Evolutionary conservation across 2,797 vertebrate species (phyloP), one percentile per base, ranked within the genome.

Genomic region (Pristis pectinata): DNA sequence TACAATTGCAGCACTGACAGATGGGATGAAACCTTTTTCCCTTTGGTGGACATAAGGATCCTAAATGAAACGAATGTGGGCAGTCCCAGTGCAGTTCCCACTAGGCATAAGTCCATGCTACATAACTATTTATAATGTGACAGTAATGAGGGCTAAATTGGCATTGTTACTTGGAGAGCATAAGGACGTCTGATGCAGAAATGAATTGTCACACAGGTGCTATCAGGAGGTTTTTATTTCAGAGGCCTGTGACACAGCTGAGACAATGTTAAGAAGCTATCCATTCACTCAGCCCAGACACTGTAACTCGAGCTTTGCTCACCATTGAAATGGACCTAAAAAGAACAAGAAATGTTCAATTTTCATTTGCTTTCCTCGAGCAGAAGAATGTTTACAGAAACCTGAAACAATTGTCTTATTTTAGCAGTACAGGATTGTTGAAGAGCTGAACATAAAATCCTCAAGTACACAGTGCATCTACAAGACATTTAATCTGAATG

Each of bases 41-140:
- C 49, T 85, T 85, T 56, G 53, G 53, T n/a, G 53, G 83, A 61
- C 34, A 89, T 89, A 89, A 89, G 59, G 85, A 89, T 89, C 34
- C 34, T 89, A 37, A 89, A 64, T 64, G 83, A 87, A 56, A 89
- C 22, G 85, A 34, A n/a, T 64, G 34, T 89, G 85, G 59, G 17
- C 85, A 37, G 34, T 59, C 53, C 56, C 83, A 30, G 34, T 56
- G 30, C 53, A 37, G 34, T 22, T 89, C 56, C 85, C 59, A 37
- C 24, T 56, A 8, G 59, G 56, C 6, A 2, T 22, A n/a, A n/a
- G 85, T 89, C 59, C 56, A 64, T 89, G 34, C 30, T 8, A 61
- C 85, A 64, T n/a, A 89, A 64, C 56, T 87, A 59, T 89, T 37
- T n/a, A 59, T 89, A 64, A 64, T 37, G 34, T n/a, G 59, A n/a